phyloP scores from a whole-genome alignment of 2,797 vertebrate species.

The Botia almorhae region DNA sequence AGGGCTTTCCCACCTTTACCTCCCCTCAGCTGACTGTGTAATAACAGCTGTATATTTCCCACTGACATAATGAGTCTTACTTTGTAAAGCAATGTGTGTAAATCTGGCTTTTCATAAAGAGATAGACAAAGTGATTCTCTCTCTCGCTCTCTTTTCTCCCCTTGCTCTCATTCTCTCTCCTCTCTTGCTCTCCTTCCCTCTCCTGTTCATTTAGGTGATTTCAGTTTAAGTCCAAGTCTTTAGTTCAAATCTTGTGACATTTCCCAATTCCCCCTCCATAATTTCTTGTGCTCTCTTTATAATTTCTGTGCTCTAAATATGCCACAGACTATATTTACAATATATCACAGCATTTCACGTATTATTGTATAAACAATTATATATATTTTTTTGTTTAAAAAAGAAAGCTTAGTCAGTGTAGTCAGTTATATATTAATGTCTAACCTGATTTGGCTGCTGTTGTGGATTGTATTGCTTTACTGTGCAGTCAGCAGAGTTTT shows the following conservation, averaged over 20 bases:
- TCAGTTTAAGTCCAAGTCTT: no score
- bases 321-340: neutral
- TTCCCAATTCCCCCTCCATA: no score
- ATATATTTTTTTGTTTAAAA: neutral
- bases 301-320: no score
- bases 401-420: neutral
- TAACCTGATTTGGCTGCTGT: neutral
- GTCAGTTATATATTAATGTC: neutral
- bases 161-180: no score
- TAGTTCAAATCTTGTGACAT: no score
- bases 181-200: no score
- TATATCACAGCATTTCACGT: neutral
- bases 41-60: constrained; percentile 34
- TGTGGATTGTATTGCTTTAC: neutral
- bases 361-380: neutral
- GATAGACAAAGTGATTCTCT: no score
- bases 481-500: constrained; percentile 4
- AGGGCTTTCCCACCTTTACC: constrained; percentile 15
- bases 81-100: constrained; percentile 27
- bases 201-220: no score
- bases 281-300: no score
- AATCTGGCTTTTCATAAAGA: constrained; percentile 31
- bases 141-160: no score
- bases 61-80: constrained; percentile 30
- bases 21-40: constrained; percentile 7